Conservation (phyloP, 2,797 vertebrate species). For the Phataginus tetradactyla region DNA sequence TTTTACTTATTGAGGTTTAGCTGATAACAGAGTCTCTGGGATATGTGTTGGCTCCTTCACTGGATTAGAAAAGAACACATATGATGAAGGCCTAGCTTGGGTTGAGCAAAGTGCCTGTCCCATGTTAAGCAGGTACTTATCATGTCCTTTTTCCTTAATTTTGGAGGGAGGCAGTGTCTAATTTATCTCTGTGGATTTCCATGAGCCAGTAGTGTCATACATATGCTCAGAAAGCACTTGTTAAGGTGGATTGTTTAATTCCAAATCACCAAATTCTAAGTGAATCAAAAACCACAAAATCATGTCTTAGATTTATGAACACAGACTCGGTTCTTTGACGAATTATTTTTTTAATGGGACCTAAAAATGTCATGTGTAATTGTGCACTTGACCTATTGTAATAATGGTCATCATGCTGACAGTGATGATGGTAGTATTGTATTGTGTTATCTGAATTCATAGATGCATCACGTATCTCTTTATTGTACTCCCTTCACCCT, state of each 20-base stretch:
- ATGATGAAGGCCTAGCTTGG: neutral
- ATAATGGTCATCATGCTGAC: neutral
- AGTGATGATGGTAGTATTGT: neutral
- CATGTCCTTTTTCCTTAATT: neutral
- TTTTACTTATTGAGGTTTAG: neutral
- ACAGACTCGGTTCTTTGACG: neutral
- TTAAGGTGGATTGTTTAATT: neutral
- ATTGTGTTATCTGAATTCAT: neutral
- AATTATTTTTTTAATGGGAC: neutral
- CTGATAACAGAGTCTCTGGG: neutral
- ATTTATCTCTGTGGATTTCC: neutral
- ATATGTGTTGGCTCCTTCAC: neutral
- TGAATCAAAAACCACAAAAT: neutral
- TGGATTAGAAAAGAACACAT: neutral
- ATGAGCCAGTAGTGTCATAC: neutral
- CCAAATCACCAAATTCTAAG: neutral
- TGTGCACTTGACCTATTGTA: neutral
- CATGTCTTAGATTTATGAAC: neutral
- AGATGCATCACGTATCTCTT: neutral
- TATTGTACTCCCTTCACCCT: neutral
- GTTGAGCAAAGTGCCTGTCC: neutral
- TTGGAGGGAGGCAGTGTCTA: neutral
- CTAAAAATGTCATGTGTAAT: neutral
- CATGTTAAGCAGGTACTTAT: neutral
- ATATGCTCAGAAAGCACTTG: neutral